These are phyloP conservation scores for Epinephelus awoara DNA, from an alignment of 2,797 vertebrate genomes.

Conservation along the genomic window DNA sequence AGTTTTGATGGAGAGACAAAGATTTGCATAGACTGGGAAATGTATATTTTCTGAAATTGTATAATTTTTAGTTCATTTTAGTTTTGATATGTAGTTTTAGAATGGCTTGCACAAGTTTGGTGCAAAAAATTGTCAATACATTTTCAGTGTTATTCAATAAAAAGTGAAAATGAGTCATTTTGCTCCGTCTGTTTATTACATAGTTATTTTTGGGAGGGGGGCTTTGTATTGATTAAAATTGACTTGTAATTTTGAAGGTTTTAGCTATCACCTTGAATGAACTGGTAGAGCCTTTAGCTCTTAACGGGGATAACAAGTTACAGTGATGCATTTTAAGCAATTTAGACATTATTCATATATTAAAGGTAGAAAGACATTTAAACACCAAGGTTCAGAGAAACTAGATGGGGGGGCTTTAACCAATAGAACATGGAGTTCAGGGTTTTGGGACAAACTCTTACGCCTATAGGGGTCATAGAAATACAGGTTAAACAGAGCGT, in stretches of 20 bases:
- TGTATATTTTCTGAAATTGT: constrained; percentile 89
- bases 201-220: neutral
- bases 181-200: neutral
- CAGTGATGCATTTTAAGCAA: neutral
- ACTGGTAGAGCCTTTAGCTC: neutral
- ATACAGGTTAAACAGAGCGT: neutral
- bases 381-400: neutral
- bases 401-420: neutral
- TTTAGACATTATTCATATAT: neutral
- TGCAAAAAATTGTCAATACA: constrained; percentile 83
- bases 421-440: neutral
- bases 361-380: neutral
- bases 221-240: neutral
- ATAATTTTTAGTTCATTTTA: constrained; percentile 81
- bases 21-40: constrained; percentile 79
- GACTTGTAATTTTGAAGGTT: neutral
- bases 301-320: neutral
- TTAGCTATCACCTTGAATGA: neutral
- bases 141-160: constrained; percentile 89
- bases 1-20: constrained; percentile 56
- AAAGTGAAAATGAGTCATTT: constrained; percentile 31
- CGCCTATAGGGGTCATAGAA: fast-evolving
- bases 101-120: constrained; percentile 79
- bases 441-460: neutral
- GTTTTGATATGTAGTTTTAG: constrained; percentile 83